Conservation (phyloP, 2,888 invertebrate genomes). For the Therioaphis trifolii region DNA sequence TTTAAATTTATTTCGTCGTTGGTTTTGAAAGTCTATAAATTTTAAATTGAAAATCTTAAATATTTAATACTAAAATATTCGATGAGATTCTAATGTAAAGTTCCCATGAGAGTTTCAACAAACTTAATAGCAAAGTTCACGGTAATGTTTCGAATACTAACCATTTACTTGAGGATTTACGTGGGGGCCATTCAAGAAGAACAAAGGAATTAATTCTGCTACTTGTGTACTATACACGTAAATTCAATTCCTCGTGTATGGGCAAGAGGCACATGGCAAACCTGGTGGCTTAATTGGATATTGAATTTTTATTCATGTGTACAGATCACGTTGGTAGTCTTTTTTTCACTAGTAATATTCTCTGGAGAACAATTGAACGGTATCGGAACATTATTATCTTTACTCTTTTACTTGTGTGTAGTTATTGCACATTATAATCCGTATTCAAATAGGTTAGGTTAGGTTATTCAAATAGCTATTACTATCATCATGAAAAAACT, state of each 20-base stretch:
- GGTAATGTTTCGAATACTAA: slow-evolving; percentile 41
- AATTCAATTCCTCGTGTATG: slow-evolving; percentile 15
- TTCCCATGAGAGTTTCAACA: slow-evolving; percentile 24
- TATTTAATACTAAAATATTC: neutral
- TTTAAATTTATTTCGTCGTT: neutral
- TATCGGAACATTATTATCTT: no score
- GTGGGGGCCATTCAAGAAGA: slow-evolving; percentile 51
- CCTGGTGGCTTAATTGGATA: neutral
- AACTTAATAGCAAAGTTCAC: slow-evolving; percentile 23
- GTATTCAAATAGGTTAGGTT: no score
- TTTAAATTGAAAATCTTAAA: slow-evolving; percentile 19
- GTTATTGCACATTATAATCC: no score
- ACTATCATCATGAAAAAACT: no score
- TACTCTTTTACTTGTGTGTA: no score
- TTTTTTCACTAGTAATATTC: no score
- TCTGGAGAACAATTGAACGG: no score
- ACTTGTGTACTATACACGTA: slow-evolving; percentile 3
- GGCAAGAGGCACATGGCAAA: neutral
- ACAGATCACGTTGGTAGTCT: neutral
- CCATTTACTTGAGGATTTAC: slow-evolving; percentile 45
- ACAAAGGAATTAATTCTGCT: slow-evolving; percentile 37
- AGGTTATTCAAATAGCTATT: no score
- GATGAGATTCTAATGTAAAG: slow-evolving; percentile 30
- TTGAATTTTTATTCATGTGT: slow-evolving; percentile 14
- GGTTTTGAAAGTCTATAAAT: neutral